Percentiles rank a stretch among this genome's conserved stretches.
phyloP scores from a whole-genome alignment of 2,888 invertebrate genomes.

The Spilosoma lubricipeda region DNA sequence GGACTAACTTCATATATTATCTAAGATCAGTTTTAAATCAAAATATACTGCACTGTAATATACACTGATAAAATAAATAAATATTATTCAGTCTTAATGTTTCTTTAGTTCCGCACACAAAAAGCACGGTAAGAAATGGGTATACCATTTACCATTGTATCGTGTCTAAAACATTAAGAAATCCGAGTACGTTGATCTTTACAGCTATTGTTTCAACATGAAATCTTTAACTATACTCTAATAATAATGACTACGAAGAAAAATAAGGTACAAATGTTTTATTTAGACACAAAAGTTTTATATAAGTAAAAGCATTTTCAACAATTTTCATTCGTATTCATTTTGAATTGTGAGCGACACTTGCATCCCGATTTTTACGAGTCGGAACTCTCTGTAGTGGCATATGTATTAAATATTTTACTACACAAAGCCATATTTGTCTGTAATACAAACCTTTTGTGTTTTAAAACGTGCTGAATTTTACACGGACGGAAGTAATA shows the following conservation, averaged over 20 bases:
- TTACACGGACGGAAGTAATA: neutral
- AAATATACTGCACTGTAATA: neutral
- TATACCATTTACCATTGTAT: no score
- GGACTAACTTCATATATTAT: neutral
- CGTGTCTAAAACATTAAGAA: neutral
- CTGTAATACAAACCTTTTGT: conserved; percentile 8
- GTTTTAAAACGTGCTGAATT: conserved; percentile 21
- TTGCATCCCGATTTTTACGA: conserved; percentile 58
- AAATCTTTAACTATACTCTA: neutral
- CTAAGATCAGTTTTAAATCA: neutral
- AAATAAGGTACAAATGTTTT: neutral
- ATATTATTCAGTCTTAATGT: no score
- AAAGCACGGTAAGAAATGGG: neutral
- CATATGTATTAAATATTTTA: conserved; percentile 69
- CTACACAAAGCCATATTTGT: conserved; percentile 19
- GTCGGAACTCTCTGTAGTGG: conserved; percentile 59
- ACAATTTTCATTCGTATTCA: conserved; percentile 33
- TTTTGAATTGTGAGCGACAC: conserved; percentile 62
- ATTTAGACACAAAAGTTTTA: neutral
- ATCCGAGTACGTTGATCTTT: neutral
- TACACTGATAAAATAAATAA: no score
- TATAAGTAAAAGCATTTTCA: neutral
- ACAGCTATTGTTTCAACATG: neutral
- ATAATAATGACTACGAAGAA: neutral
- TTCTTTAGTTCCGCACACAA: no score